Conservation (phyloP, 2,888 invertebrate species). For the Hanleya hanleyi region DNA sequence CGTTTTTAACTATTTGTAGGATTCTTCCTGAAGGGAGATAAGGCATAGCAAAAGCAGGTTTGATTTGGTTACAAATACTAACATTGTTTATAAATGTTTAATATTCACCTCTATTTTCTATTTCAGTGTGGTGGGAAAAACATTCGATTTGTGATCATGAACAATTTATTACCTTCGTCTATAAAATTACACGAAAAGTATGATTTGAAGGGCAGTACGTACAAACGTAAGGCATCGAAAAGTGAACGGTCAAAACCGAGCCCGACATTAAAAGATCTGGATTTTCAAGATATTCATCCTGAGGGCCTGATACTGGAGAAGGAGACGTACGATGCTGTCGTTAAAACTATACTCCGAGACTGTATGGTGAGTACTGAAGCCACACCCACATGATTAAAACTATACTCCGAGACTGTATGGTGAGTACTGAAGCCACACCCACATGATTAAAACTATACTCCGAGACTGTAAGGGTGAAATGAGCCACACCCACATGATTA, state of each 20-base stretch:
- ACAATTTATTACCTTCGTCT: constrained; percentile 96
- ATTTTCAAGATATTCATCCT: constrained; percentile 97
- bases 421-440: too few relatives aligned
- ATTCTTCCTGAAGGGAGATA: too few relatives aligned
- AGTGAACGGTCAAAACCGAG: constrained; percentile 91
- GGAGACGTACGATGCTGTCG: constrained; percentile 94
- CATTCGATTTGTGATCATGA: constrained; percentile 98
- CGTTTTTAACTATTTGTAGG: too few relatives aligned
- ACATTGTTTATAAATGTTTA: too few relatives aligned
- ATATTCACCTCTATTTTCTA: constrained; percentile 3
- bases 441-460: too few relatives aligned
- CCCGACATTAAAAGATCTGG: constrained; percentile 98
- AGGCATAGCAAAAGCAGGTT: too few relatives aligned
- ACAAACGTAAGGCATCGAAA: constrained; percentile 98
- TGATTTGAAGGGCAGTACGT: constrained; percentile 99
- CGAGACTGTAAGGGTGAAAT: too few relatives aligned
- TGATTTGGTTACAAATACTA: too few relatives aligned
- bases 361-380: constrained; percentile 96
- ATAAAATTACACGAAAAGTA: constrained; percentile 98
- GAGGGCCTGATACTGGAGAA: constrained; percentile 96
- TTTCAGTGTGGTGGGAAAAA: constrained; percentile 97
- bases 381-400: too few relatives aligned
- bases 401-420: too few relatives aligned
- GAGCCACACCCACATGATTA: too few relatives aligned
- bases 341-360: constrained; percentile 97